Conservation (phyloP, 2,888 invertebrate species). For the Netelia melanura region DNA sequence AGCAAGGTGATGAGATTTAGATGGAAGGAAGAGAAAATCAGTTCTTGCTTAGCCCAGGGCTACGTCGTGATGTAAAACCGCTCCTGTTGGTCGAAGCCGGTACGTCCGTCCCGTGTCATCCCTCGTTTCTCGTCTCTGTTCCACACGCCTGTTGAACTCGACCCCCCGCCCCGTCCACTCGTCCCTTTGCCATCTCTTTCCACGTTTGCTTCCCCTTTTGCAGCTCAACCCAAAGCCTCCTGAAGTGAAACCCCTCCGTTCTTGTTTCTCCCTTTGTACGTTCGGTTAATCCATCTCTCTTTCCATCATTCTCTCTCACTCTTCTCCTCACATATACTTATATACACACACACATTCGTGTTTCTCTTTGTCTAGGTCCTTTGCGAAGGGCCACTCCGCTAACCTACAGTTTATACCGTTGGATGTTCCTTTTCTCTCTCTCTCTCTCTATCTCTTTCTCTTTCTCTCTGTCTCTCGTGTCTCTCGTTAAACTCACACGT, state of each 20-base stretch:
- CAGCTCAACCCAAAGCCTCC: slow-evolving; percentile 33
- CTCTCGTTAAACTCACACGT: slow-evolving; percentile 1
- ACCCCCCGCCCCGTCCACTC: not conserved
- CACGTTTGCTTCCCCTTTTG: slow-evolving; percentile 22
- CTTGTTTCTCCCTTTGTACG: slow-evolving; percentile 36
- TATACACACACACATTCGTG: too few species aligned
- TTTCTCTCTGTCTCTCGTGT: not conserved
- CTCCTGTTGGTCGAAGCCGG: slow-evolving; percentile 51
- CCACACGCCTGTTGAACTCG: slow-evolving; percentile 53
- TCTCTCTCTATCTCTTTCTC: not conserved
- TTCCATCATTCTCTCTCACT: slow-evolving; percentile 10
- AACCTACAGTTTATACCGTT: slow-evolving; percentile 56
- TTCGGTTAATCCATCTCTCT: slow-evolving; percentile 33
- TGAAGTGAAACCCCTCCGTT: slow-evolving; percentile 41
- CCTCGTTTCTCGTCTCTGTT: slow-evolving; percentile 53
- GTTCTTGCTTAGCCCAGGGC: not conserved
- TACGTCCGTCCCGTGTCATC: slow-evolving; percentile 62
- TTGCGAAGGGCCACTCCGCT: slow-evolving; percentile 55
- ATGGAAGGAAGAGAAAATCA: not conserved
- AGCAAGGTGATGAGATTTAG: not conserved
- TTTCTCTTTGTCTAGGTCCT: slow-evolving; percentile 34
- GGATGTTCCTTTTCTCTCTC: slow-evolving; percentile 33
- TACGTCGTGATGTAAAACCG: slow-evolving; percentile 6
- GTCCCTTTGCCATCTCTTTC: slow-evolving; percentile 2
- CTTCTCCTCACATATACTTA: not conserved